Evolutionary conservation across 2,113 vertebrate species (phyloP).

Genomic region (Orientallactaga bullata): DNA sequence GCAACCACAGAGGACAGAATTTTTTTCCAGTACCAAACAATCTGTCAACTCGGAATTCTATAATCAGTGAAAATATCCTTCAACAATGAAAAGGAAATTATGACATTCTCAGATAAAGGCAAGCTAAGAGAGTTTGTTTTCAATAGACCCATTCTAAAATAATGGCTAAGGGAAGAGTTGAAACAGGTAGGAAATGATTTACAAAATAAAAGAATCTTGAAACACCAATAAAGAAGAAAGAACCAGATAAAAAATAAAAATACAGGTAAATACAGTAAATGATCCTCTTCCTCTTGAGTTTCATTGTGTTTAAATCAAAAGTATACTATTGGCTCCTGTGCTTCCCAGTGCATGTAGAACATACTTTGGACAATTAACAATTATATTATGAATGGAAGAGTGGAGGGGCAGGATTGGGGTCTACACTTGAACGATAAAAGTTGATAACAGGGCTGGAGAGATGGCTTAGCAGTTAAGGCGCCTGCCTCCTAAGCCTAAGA

Average conservation of each 20-base stretch:
- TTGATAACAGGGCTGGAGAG: too few species aligned
- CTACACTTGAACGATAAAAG: neutral
- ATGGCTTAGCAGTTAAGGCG: too few species aligned
- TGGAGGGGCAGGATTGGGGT: too few species aligned
- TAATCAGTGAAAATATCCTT: too few species aligned
- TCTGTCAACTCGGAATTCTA: neutral
- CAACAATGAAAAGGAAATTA: too few species aligned
- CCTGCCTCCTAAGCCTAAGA: too few species aligned
- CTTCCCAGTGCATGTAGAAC: neutral
- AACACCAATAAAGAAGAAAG: neutral
- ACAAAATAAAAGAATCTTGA: neutral
- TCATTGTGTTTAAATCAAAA: constrained; percentile 48
- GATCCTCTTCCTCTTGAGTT: constrained; percentile 29
- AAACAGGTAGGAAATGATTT: neutral
- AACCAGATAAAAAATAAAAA: constrained; percentile 1
- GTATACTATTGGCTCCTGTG: neutral
- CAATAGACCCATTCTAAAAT: neutral
- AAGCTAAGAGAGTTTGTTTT: constrained; percentile 8
- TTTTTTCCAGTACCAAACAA: neutral
- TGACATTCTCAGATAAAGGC: too few species aligned
- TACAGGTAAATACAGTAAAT: neutral
- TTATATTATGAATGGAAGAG: neutral
- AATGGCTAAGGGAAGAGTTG: too few species aligned
- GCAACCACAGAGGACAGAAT: neutral
- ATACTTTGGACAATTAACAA: neutral